phyloP scores from a whole-genome alignment of 2,797 vertebrate genomes.

The Aldrovandia affinis region DNA sequence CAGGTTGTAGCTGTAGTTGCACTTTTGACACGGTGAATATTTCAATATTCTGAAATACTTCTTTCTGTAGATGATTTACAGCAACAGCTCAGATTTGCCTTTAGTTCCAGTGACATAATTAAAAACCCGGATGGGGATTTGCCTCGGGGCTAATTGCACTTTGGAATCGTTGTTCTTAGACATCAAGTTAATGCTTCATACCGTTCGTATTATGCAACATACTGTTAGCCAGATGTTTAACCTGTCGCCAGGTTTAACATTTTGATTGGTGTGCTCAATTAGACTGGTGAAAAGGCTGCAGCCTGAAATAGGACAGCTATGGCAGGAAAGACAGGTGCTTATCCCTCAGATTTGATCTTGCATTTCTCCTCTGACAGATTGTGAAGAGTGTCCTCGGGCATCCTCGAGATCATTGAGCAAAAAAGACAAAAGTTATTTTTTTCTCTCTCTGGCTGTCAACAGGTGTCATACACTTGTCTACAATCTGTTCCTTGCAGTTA shows the following conservation, averaged over 20 bases:
- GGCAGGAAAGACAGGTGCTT: background rate
- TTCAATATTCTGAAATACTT: background rate
- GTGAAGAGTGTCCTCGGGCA: conserved; percentile 21
- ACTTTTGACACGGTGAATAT: background rate
- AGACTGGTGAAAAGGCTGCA: background rate
- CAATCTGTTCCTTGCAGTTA: conserved; percentile 61
- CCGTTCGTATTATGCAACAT: background rate
- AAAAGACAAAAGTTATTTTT: conserved; percentile 47
- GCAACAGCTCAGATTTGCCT: background rate
- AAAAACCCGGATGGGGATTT: background rate
- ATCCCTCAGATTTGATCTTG: conserved; percentile 26
- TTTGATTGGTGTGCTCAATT: background rate
- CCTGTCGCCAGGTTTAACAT: background rate
- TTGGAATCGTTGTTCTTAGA: background rate
- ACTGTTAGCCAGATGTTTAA: too few species aligned
- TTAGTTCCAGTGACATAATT: background rate
- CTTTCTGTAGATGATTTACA: background rate
- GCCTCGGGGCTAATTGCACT: background rate
- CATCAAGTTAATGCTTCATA: background rate
- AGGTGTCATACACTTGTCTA: conserved; percentile 74
- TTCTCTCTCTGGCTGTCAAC: conserved; percentile 53
- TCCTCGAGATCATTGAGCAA: conserved; percentile 59
- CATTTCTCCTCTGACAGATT: conserved; percentile 54
- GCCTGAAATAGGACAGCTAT: background rate
- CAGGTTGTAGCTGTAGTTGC: background rate